Conservation (phyloP, 2,888 invertebrate species). For the Perithous albicinctus region DNA sequence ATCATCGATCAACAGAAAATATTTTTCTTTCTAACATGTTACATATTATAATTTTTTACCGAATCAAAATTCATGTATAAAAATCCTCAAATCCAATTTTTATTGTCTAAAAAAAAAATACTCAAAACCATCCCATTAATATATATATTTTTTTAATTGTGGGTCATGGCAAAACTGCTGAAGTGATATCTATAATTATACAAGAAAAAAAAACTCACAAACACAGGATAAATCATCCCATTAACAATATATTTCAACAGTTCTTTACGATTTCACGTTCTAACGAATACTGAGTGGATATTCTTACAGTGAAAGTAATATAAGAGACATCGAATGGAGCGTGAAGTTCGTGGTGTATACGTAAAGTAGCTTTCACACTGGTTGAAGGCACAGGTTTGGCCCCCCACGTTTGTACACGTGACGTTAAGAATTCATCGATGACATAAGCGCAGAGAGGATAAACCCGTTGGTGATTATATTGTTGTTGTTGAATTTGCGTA, state of each 20-base stretch:
- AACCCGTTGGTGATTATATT: constrained; percentile 53
- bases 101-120: neutral
- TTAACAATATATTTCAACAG: constrained; percentile 1
- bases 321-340: constrained; percentile 48
- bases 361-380: constrained; percentile 60
- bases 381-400: constrained; percentile 7
- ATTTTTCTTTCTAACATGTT: neutral
- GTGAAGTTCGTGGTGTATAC: constrained; percentile 29
- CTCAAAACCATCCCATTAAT: neutral
- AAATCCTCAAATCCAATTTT: neutral
- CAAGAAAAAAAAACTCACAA: constrained; percentile 48
- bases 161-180: neutral
- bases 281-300: constrained; percentile 72
- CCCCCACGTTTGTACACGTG: constrained; percentile 21
- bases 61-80: neutral
- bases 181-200: neutral
- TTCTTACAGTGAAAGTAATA: constrained; percentile 76
- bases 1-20: no score
- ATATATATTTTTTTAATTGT: neutral
- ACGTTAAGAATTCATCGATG: constrained; percentile 46
- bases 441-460: constrained; percentile 43
- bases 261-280: constrained; percentile 61
- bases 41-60: neutral
- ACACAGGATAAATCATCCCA: constrained; percentile 56
- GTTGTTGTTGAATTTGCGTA: constrained; percentile 49